phyloP scores from a whole-genome alignment of 1,140 invertebrate species.

The Micrasema minimum region DNA sequence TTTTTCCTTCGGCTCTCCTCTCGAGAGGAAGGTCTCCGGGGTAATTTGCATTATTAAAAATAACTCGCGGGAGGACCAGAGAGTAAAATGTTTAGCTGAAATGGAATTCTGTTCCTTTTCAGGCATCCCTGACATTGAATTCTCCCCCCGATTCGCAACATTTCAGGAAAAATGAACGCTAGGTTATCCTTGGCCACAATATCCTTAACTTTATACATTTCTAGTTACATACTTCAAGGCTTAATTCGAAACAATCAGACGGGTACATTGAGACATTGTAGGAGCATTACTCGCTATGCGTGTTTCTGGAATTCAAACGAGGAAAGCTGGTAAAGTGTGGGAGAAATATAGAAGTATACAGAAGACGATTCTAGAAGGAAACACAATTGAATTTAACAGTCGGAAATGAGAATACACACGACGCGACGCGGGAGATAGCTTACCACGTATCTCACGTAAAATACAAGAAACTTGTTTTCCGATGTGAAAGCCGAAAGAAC shows the following conservation, averaged over 20 bases:
- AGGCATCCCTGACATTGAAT: not conserved
- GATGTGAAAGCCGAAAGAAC: slow-evolving; percentile 37
- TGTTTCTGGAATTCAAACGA: not conserved
- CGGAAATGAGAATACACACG: slow-evolving; percentile 1
- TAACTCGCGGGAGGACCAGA: slow-evolving; percentile 10
- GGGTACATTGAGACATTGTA: too few species aligned
- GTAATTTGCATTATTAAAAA: slow-evolving; percentile 33
- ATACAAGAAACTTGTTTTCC: slow-evolving; percentile 39
- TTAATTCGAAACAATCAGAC: too few species aligned
- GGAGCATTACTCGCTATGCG: too few species aligned
- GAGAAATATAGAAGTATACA: not conserved
- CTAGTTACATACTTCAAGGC: too few species aligned
- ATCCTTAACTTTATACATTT: too few species aligned
- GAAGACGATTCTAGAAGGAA: not conserved
- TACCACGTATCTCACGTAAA: slow-evolving; percentile 19
- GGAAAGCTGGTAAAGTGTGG: not conserved
- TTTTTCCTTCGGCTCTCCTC: slow-evolving; percentile 8
- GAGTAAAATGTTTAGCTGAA: slow-evolving; percentile 3
- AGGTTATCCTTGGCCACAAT: too few species aligned
- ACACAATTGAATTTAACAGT: not conserved
- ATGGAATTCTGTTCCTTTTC: not conserved
- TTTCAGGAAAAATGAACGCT: too few species aligned
- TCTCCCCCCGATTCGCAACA: not conserved
- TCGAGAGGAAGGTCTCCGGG: not conserved
- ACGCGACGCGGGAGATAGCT: not conserved